These are phyloP conservation scores for Nylanderia fulva DNA, from an alignment of 1,140 invertebrate species.

Conservation along the genomic window DNA sequence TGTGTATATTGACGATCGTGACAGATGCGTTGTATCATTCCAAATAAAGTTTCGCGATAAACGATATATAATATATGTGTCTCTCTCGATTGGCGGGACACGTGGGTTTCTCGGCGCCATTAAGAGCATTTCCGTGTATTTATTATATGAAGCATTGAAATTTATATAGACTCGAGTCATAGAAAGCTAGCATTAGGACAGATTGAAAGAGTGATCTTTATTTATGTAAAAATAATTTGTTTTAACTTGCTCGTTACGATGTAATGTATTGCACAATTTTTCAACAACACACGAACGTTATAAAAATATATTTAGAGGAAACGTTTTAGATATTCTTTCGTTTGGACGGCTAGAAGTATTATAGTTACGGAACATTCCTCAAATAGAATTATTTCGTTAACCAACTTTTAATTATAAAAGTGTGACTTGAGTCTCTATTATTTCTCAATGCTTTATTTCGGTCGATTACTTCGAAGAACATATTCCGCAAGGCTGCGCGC, in stretches of 20 bases:
- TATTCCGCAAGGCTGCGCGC: constrained; percentile 71
- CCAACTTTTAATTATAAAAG: not conserved
- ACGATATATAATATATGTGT: not conserved
- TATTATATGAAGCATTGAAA: constrained; percentile 52
- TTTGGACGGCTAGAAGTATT: constrained; percentile 55
- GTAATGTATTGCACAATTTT: constrained; percentile 10
- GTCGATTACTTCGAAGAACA: constrained; percentile 70
- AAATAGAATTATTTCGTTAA: not conserved
- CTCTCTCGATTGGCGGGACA: not conserved
- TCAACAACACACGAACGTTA: constrained; percentile 35
- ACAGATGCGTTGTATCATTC: constrained; percentile 64
- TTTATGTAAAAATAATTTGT: not conserved
- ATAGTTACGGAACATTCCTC: constrained; percentile 2
- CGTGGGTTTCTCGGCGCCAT: not conserved
- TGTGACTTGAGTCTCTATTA: constrained; percentile 51
- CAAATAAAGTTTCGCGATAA: constrained; percentile 58
- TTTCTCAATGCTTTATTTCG: constrained; percentile 44
- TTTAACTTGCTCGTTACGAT: constrained; percentile 26
- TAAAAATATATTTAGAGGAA: constrained; percentile 64
- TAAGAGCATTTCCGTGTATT: constrained; percentile 4
- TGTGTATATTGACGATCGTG: constrained; percentile 48
- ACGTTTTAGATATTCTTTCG: not conserved
- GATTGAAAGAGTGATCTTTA: not conserved
- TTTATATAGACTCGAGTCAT: constrained; percentile 38
- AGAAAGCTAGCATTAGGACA: not conserved